Base-by-base conservation (phyloP, 2,888 invertebrate species). In the Esperia sulphurella region DNA sequence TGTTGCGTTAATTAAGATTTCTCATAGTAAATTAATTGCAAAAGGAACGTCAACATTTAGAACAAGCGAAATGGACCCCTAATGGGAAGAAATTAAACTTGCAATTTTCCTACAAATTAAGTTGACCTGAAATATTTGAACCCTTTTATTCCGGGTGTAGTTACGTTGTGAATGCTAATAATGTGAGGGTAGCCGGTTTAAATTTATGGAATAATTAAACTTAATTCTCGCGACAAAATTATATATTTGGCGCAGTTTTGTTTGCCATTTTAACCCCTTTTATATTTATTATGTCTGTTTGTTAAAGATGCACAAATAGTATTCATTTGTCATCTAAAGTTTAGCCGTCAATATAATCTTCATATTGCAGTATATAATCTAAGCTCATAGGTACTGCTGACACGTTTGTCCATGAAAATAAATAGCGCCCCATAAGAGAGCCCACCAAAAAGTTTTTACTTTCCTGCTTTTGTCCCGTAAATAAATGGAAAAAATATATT, bases 201-300 rank as follows among this genome's bases (percentile, higher is more conserved):
- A 84, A 86, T 85, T 86, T 81, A 85, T 83, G 74, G 80, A 79
- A 85, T 83, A 82, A 84, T 86, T 85, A 79, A 83, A 83, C 72
- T 83, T 82, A 81, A 83, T 83, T 80, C 74, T 73, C 65, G 63
- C 58, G 68, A 71, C 61, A 71, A 66, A 77, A 74, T 77, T 77
- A 74, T 72, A 67, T 67, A 66, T 69, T 63, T 21, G 64, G 69
- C 61, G 65, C 63, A 63, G 67, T 67, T 74, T 71, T 70, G 71
- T 72, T 72, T 33, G 10, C 8, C 7, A 10, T 33, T 33, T 33
- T 33, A 33, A 33, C 9, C 33, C 39, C 13, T 3, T 37, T 12
- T 1, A 13, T 12, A 37, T 39, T 14, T 39, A 14, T 39, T 39
- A n/a, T n/a, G 21, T 21, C 21, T 21, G 2, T 21, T 21, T 21